Evolutionary conservation across 2,888 invertebrate genomes (phyloP).

Genomic region (Hoplodrina ambigua): DNA sequence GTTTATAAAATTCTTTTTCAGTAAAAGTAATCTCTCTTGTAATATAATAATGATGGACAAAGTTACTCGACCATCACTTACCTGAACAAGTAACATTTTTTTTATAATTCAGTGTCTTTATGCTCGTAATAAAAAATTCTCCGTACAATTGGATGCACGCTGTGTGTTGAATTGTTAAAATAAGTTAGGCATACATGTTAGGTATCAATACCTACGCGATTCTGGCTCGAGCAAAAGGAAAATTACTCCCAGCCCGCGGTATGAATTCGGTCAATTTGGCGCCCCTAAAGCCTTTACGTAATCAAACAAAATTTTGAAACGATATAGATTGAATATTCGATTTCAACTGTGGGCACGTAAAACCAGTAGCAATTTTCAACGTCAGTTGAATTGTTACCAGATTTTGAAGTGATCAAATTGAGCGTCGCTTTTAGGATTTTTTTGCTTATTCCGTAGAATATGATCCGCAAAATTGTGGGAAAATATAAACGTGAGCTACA

Average conservation of each 20-base stretch:
- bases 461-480: constrained; percentile 7
- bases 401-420: constrained; percentile 48
- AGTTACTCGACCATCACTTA: constrained; percentile 15
- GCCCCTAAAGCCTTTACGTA: constrained; percentile 59
- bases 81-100: constrained; percentile 20
- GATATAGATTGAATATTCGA: constrained; percentile 61
- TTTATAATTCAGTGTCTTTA: constrained; percentile 49
- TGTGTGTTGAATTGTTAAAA: constrained; percentile 64
- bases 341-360: constrained; percentile 46
- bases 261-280: constrained; percentile 66
- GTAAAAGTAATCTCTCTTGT: constrained; percentile 4
- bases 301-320: constrained; percentile 66
- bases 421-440: constrained; percentile 17
- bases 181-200: constrained; percentile 55
- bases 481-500: constrained; percentile 1
- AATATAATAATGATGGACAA: constrained; percentile 7
- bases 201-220: constrained; percentile 56
- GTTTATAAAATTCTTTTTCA: not conserved
- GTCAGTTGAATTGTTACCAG: constrained; percentile 52
- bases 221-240: constrained; percentile 56
- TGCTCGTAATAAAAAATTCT: constrained; percentile 45
- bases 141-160: constrained; percentile 50
- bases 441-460: constrained; percentile 15
- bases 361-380: constrained; percentile 36
- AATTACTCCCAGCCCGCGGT: constrained; percentile 57